Evolutionary conservation across 2,797 vertebrate species (phyloP).

Genomic region (Sebastes jordani): DNA sequence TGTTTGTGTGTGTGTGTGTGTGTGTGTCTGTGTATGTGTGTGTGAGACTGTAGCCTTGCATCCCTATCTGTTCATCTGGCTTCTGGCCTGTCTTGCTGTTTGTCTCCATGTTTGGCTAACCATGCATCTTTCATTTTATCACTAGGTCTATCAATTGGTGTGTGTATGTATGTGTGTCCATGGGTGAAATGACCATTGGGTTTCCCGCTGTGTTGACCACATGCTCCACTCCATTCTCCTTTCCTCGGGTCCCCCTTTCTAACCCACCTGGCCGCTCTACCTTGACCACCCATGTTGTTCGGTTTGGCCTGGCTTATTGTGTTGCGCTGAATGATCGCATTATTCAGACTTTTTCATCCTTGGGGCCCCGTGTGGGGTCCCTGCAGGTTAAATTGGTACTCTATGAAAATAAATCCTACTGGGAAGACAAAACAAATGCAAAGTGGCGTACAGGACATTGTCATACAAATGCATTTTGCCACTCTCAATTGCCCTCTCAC

Average conservation of each 20-base stretch:
- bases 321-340: slow-evolving; percentile 43
- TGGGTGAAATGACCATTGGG: slow-evolving; percentile 75
- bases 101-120: slow-evolving; percentile 65
- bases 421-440: slow-evolving; percentile 9
- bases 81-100: slow-evolving; percentile 47
- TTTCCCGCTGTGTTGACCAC: slow-evolving; percentile 68
- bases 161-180: slow-evolving; percentile 66
- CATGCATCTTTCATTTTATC: slow-evolving; percentile 65
- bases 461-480: neutral
- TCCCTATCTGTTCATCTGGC: slow-evolving; percentile 48
- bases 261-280: slow-evolving; percentile 63
- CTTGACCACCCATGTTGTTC: slow-evolving; percentile 72
- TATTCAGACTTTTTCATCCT: slow-evolving; percentile 29
- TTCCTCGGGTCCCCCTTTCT: slow-evolving; percentile 31
- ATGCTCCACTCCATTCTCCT: slow-evolving; percentile 51
- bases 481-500: neutral
- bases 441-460: neutral
- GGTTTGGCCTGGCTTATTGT: slow-evolving; percentile 41
- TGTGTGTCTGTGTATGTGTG: neutral
- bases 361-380: slow-evolving; percentile 14
- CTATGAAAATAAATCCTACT: slow-evolving; percentile 6
- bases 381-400: slow-evolving; percentile 27
- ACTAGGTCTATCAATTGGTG: slow-evolving; percentile 44
- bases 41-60: neutral
- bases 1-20: neutral